Evolutionary conservation across 2,888 invertebrate species (phyloP), one percentile per base, ranked within the genome.

Genomic region (Drosophila quinaria): DNA sequence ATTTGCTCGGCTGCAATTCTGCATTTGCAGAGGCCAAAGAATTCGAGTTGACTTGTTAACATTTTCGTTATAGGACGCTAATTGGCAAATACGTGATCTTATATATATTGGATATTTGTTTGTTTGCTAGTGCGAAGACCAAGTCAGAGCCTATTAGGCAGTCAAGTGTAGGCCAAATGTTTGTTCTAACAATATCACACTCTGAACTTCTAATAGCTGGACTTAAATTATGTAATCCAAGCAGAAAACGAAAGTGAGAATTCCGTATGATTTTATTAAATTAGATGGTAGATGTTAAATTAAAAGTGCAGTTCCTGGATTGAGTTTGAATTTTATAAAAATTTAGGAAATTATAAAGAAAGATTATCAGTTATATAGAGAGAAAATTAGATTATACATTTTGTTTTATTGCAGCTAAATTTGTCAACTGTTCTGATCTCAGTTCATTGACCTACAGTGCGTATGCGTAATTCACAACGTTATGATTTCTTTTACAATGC

Each of bases 231-330:
- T 77, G 70, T 59, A 84, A 87, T 50, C 17, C 5, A 55, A 52
- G 37, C 58, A 37, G 70, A 87, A 87, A 84, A 51, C 51, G 85
- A 84, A 84, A 84, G 87, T 85, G 83, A 65, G 73, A 83, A 58
- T 71, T 64, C 44, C 50, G 19, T 55, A 50, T 67, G 50, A 51
- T 56, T 65, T 56, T 33, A 49, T 64, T 50, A 35, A 49, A 66
- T 77, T 81, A 74, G 46, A 68, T 46, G n/a, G n/a, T 19, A 31
- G 17, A 25, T 75, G 70, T 55, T 71, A 71, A 68, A 13, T 8
- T 2, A 50, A 22, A 55, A 52, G 17, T 49, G 17, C 4, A 44
- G 66, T 68, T 72, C 39, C 37, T 49, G 46, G 35, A 60, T 22
- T n/a, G 15, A 51, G 10, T 6, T 22, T 11, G 17, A 39, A 19